phyloP scores from a whole-genome alignment of 1,140 invertebrate species.

The Potamilus streckersoni region DNA sequence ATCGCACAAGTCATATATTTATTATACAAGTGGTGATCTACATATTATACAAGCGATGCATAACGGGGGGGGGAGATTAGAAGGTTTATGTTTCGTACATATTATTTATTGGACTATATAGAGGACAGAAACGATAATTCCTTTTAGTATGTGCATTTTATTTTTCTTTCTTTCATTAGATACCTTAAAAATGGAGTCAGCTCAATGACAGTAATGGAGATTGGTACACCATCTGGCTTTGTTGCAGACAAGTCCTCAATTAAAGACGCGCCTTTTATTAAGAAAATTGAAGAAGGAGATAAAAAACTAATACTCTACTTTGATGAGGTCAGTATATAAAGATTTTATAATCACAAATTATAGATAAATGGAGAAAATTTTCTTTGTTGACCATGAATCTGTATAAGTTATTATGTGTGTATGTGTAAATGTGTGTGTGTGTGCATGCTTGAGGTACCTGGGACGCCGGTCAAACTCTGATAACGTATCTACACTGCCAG shows the following conservation, averaged over 20 bases:
- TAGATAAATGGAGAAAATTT: background rate
- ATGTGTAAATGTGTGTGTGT: too few species aligned
- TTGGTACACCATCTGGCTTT: conserved; percentile 48
- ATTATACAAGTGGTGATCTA: too few species aligned
- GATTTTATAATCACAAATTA: background rate
- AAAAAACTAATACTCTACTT: conserved; percentile 86
- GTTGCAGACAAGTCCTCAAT: conserved; percentile 31
- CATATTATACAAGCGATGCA: too few species aligned
- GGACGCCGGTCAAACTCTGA: too few species aligned
- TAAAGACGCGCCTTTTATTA: conserved; percentile 71
- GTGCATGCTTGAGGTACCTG: too few species aligned
- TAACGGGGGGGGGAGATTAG: too few species aligned
- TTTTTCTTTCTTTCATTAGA: conserved; percentile 16
- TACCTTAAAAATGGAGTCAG: conserved; percentile 38
- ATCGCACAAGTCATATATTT: too few species aligned
- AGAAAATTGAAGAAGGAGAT: conserved; percentile 82
- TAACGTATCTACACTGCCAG: too few species aligned
- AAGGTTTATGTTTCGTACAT: too few species aligned
- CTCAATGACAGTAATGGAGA: conserved; percentile 50
- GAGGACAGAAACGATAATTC: background rate
- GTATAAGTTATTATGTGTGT: background rate
- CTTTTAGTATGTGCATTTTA: background rate
- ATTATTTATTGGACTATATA: too few species aligned
- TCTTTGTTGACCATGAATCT: background rate
- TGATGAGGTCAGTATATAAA: conserved; percentile 69